phyloP scores from a whole-genome alignment of 2,888 invertebrate genomes.

The Erebia aethiops region DNA sequence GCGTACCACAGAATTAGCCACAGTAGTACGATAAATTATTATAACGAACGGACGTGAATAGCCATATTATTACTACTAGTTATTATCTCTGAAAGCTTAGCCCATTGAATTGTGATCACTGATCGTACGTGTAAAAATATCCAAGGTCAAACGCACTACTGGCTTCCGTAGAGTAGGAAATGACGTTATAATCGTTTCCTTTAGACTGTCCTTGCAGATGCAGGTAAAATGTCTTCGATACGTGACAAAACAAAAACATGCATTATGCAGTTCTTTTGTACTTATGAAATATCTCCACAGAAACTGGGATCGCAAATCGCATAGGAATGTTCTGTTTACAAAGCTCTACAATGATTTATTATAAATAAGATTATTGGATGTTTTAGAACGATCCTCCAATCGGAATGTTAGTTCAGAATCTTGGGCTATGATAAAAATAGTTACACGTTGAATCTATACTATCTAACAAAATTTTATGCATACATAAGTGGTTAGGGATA shows the following conservation, averaged over 20 bases:
- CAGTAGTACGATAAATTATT: too few species aligned
- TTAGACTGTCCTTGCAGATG: conserved; percentile 6
- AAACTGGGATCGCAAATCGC: not conserved
- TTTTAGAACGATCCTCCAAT: not conserved
- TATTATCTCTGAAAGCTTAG: not conserved
- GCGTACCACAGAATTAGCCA: too few species aligned
- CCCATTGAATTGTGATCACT: not conserved
- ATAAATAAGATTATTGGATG: not conserved
- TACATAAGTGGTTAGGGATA: too few species aligned
- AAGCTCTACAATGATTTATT: not conserved
- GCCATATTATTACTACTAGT: too few species aligned
- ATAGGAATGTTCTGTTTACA: conserved; percentile 8
- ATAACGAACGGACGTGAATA: not conserved
- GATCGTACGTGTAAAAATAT: not conserved
- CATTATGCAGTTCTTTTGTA: conserved; percentile 9
- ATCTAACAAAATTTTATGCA: too few species aligned
- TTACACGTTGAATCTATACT: too few species aligned
- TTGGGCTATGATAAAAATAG: not conserved
- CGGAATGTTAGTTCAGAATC: not conserved
- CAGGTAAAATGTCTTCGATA: conserved; percentile 1
- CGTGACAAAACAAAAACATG: not conserved
- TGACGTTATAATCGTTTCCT: conserved; percentile 7
- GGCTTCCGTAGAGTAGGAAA: conserved; percentile 9
- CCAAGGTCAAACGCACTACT: not conserved
- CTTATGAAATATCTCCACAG: not conserved